Percentiles rank a stretch among this genome's conserved stretches.
These are phyloP conservation scores for Mobula hypostoma DNA, from an alignment of 2,113 vertebrate species.

Conservation along the genomic window DNA sequence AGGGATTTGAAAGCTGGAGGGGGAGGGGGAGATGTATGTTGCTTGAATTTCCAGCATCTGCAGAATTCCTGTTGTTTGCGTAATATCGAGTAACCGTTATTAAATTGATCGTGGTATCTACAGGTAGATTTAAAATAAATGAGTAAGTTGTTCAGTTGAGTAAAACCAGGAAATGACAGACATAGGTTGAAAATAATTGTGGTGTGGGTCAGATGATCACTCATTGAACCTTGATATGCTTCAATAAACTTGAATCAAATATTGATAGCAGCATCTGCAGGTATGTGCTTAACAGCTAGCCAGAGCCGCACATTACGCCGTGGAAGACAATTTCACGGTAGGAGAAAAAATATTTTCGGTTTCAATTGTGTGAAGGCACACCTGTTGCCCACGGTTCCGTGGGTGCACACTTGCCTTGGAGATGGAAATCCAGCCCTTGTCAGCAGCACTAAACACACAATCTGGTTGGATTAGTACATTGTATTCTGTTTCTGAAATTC, in stretches of 20 bases:
- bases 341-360: background rate
- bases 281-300: too few relatives aligned
- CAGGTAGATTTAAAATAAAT: background rate
- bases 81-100: background rate
- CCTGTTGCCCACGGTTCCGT: background rate
- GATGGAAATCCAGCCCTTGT: too few relatives aligned
- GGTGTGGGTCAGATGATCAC: background rate
- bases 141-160: background rate
- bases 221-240: background rate
- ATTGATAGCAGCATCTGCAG: background rate
- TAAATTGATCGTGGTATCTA: background rate
- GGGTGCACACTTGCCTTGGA: background rate
- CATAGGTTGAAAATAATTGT: background rate
- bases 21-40: too few relatives aligned
- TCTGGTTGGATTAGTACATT: too few relatives aligned
- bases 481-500: too few relatives aligned
- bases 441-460: too few relatives aligned
- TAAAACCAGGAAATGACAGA: background rate
- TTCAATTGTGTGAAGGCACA: background rate
- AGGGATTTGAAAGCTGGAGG: too few relatives aligned
- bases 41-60: too few relatives aligned
- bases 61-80: too few relatives aligned
- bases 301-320: background rate
- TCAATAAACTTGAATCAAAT: background rate
- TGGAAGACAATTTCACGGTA: background rate